Conservation (phyloP, 2,888 invertebrate genomes). For the Erebia palarica region DNA sequence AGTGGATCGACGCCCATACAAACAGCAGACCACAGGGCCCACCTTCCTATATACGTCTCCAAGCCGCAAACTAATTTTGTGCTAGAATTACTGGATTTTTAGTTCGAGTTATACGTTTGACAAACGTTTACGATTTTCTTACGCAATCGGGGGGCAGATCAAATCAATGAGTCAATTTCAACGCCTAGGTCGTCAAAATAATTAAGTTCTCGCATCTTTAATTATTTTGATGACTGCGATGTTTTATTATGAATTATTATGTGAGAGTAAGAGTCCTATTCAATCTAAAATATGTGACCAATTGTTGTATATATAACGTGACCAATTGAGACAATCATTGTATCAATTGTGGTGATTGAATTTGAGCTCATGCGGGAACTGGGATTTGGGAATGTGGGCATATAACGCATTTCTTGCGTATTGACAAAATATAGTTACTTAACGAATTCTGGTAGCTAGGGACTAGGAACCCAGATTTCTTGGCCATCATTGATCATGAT, state of each 20-base stretch:
- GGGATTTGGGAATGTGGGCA: constrained; percentile 29
- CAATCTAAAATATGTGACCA: not conserved
- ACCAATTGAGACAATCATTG: constrained; percentile 61
- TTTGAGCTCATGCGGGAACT: constrained; percentile 22
- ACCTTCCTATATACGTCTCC: no score
- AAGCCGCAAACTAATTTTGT: no score
- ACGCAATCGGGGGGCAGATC: no score
- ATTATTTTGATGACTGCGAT: no score
- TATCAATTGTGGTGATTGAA: constrained; percentile 35
- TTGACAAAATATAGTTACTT: not conserved
- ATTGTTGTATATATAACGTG: constrained; percentile 26
- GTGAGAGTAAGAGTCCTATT: not conserved
- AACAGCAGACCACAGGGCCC: no score
- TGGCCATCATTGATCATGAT: no score
- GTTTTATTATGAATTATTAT: not conserved
- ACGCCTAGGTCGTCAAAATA: not conserved
- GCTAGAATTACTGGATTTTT: no score
- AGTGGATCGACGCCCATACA: no score
- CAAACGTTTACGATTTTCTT: no score
- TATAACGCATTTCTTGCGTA: constrained; percentile 9
- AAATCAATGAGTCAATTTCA: not conserved
- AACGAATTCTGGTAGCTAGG: no score
- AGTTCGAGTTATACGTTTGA: no score
- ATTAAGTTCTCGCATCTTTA: not conserved
- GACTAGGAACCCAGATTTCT: no score